phyloP scores from a whole-genome alignment of 2,888 invertebrate genomes.

The Lysandra bellargus region DNA sequence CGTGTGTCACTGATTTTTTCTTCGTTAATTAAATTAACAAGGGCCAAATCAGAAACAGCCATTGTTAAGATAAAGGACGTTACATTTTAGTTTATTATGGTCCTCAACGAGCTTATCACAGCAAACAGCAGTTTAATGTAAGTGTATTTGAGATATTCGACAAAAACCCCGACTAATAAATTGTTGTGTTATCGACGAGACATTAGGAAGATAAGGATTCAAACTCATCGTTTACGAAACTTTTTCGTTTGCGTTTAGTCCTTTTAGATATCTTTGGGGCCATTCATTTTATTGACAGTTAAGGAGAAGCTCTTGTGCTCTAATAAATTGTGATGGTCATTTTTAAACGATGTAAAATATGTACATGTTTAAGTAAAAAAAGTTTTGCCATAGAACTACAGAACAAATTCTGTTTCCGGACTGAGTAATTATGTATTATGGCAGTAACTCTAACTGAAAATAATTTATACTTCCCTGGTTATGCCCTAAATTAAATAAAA shows the following conservation, averaged over 20 bases:
- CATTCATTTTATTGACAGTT: conserved; percentile 24
- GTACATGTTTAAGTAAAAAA: background rate
- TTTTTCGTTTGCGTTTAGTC: conserved; percentile 39
- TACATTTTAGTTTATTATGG: conserved; percentile 6
- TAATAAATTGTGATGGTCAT: background rate
- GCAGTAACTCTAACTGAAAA: no score
- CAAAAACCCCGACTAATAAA: conserved; percentile 24
- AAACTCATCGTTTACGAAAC: conserved; percentile 34
- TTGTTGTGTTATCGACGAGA: conserved; percentile 21
- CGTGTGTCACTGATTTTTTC: background rate
- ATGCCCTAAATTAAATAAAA: no score
- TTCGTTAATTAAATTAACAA: conserved; percentile 33
- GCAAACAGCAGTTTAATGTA: conserved; percentile 19
- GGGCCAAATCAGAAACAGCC: conserved; percentile 22
- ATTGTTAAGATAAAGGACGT: conserved; percentile 13
- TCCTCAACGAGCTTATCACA: background rate
- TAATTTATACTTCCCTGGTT: no score
- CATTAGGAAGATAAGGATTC: conserved; percentile 21
- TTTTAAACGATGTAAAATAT: background rate
- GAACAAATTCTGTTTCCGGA: no score
- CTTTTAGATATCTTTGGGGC: conserved; percentile 17
- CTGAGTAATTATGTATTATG: no score
- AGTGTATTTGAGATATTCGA: conserved; percentile 22
- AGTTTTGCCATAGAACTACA: no score
- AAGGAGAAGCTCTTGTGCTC: conserved; percentile 1